Evolutionary conservation across 2,113 vertebrate species (phyloP).

Genomic region (Balaeniceps rex): DNA sequence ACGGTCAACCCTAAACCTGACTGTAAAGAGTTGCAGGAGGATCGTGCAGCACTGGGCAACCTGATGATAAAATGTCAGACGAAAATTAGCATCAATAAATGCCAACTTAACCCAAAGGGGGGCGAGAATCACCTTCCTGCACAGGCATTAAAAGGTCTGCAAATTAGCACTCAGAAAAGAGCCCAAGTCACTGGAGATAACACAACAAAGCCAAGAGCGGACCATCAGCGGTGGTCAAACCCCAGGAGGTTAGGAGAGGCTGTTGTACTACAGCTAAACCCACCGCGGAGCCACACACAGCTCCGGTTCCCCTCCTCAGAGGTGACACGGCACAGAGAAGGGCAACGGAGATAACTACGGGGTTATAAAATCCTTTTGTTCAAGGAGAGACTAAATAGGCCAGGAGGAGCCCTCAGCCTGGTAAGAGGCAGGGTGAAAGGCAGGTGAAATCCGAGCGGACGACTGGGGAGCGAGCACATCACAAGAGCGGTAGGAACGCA

Average conservation of each 20-base stretch:
- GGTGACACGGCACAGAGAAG: not conserved
- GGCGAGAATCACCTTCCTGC: not conserved
- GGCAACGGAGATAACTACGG: not conserved
- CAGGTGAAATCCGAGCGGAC: not conserved
- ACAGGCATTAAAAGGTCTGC: not conserved
- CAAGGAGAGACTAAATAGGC: not conserved
- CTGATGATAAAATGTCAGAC: not conserved
- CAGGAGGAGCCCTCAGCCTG: not conserved
- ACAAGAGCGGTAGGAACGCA: not conserved
- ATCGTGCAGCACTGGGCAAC: not conserved
- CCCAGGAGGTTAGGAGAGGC: not conserved
- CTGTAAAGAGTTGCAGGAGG: not conserved
- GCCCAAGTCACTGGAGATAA: not conserved
- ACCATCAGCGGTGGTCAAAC: not conserved
- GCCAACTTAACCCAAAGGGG: not conserved
- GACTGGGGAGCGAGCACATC: not conserved
- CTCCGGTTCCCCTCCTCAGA: not conserved
- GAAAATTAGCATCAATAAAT: constrained; percentile 34
- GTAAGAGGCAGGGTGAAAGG: not conserved
- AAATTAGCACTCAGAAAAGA: not conserved
- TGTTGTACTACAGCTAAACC: not conserved
- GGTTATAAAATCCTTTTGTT: not conserved
- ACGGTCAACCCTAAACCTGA: not conserved
- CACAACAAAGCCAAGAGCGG: not conserved
- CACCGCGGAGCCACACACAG: accelerated